Conservation (phyloP, 2,113 vertebrate species). For the Uria lomvia region DNA sequence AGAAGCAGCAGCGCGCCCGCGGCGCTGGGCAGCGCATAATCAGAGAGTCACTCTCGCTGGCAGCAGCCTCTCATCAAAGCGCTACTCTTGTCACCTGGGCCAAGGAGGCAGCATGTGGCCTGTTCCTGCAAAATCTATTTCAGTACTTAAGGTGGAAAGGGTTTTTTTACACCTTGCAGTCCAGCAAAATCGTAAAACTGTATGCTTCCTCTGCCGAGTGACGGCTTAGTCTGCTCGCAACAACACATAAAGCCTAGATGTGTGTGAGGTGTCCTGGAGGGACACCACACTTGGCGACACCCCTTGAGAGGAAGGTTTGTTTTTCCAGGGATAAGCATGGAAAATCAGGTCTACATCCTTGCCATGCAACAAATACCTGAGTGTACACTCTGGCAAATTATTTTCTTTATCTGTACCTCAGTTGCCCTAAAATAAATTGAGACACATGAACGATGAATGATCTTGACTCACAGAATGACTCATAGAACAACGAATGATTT, state of each 20-base stretch:
- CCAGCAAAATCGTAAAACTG: neutral
- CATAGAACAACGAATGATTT: neutral
- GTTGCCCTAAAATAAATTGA: neutral
- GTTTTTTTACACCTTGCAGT: neutral
- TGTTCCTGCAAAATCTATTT: neutral
- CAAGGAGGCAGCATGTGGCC: neutral
- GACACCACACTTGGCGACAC: neutral
- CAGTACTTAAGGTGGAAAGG: neutral
- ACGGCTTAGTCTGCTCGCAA: neutral
- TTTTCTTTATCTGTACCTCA: neutral
- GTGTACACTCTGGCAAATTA: accelerated
- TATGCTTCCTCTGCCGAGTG: accelerated
- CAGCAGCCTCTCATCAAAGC: slow-evolving; percentile 16
- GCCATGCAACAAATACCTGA: neutral
- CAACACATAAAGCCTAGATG: accelerated
- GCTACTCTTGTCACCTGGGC: neutral
- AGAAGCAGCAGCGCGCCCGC: accelerated
- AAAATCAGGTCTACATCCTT: neutral
- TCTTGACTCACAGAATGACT: neutral
- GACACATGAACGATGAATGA: neutral
- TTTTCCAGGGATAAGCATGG: neutral
- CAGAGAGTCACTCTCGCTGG: neutral
- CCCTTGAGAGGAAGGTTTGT: neutral
- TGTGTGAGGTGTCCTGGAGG: neutral
- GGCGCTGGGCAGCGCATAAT: neutral